phyloP scores from a whole-genome alignment of 2,888 invertebrate genomes.

The Dasypogon diadema region DNA sequence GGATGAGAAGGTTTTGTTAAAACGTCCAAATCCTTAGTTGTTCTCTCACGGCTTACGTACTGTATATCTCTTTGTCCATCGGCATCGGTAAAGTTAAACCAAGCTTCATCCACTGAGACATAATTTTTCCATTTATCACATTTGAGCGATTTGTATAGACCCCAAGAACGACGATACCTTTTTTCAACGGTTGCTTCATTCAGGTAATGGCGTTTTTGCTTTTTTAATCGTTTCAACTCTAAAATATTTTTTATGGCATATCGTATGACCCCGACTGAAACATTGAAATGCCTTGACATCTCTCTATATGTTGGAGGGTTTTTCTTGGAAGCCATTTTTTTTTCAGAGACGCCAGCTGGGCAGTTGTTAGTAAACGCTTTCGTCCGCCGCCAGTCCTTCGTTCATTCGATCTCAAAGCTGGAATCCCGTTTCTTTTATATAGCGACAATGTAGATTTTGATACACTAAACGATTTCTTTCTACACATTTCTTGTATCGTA shows the following conservation, averaged over 20 bases:
- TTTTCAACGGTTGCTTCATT: neutral
- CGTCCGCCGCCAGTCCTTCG: neutral
- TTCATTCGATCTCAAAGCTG: neutral
- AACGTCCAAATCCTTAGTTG: neutral
- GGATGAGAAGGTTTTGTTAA: neutral
- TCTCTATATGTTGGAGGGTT: neutral
- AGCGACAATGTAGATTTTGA: neutral
- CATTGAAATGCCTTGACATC: neutral
- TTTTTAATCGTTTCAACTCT: neutral
- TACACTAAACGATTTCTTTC: constrained; percentile 3
- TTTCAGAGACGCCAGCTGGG: neutral
- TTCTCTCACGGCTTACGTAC: neutral
- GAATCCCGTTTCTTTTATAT: neutral
- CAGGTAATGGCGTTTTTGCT: neutral
- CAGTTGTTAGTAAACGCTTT: neutral
- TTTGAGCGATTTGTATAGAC: neutral
- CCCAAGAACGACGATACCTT: neutral
- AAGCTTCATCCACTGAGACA: neutral
- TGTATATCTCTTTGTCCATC: neutral
- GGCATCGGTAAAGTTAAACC: neutral
- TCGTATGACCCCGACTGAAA: neutral
- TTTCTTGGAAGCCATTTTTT: neutral
- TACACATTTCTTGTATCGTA: neutral
- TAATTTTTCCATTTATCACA: neutral
- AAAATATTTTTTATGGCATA: neutral